Conservation (phyloP, 2,888 invertebrate genomes). For the Gymnosoma rotundatum region DNA sequence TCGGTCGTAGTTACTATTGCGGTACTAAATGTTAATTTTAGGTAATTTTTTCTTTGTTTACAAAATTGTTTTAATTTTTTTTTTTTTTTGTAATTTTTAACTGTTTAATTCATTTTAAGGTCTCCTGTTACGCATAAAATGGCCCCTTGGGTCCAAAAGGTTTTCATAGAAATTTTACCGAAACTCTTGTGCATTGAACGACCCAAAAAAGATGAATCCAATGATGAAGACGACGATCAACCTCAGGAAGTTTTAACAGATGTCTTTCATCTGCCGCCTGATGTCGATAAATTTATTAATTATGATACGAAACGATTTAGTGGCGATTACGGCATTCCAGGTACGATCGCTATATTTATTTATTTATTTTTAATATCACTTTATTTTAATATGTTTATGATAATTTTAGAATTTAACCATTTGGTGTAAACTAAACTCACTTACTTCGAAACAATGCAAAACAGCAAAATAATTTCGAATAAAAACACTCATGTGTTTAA, state of each 20-base stretch:
- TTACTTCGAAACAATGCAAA: too few species aligned
- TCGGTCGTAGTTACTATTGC: constrained; percentile 97
- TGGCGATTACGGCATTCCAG: constrained; percentile 89
- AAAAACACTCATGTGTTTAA: too few species aligned
- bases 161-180: constrained; percentile 93
- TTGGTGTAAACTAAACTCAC: too few species aligned
- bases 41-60: constrained; percentile 77
- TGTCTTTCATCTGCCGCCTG: constrained; percentile 88
- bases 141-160: constrained; percentile 94
- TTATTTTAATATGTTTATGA: too few species aligned
- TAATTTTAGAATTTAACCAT: too few species aligned
- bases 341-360: constrained; percentile 75
- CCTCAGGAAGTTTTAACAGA: constrained; percentile 89
- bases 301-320: constrained; percentile 85
- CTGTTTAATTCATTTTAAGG: constrained; percentile 79
- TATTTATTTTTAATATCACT: neutral
- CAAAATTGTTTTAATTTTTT: neutral
- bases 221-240: constrained; percentile 85
- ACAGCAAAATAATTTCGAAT: too few species aligned
- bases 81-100: constrained; percentile 21
- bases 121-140: constrained; percentile 96
- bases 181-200: constrained; percentile 93
- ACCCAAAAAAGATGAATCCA: constrained; percentile 89
- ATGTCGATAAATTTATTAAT: constrained; percentile 86
- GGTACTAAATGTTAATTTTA: constrained; percentile 95